These are phyloP conservation scores for Syngnathus acus DNA, from an alignment of 2,797 vertebrate genomes.

Conservation along the genomic window DNA sequence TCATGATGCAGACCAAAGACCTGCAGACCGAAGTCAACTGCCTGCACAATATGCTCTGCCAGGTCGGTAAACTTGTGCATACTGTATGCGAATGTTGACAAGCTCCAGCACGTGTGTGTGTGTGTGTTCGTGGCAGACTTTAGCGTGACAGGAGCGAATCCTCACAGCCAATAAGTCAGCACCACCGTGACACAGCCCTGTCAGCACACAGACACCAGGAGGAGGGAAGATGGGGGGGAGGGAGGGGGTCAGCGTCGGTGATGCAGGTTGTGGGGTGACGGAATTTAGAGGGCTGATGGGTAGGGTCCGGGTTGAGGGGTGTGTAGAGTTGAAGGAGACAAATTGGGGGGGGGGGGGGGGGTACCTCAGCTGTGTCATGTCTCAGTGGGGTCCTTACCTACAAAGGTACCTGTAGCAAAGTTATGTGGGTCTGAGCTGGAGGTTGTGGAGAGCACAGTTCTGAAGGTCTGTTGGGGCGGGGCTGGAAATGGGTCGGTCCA, in stretches of 20 bases:
- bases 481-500: no score
- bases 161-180: conserved; percentile 90
- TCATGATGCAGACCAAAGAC: conserved; percentile 69
- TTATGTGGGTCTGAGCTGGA: neutral
- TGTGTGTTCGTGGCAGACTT: conserved; percentile 60
- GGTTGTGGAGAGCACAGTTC: no score
- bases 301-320: conserved; percentile 38
- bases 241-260: conserved; percentile 21
- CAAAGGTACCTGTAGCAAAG: conserved; percentile 9
- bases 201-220: conserved; percentile 78
- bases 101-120: conserved; percentile 34
- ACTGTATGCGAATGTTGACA: conserved; percentile 24
- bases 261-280: conserved; percentile 26
- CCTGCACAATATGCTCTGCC: conserved; percentile 73
- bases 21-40: conserved; percentile 78
- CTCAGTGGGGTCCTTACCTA: conserved; percentile 75
- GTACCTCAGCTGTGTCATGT: conserved; percentile 70
- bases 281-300: conserved; percentile 33
- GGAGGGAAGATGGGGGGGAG: conserved; percentile 58
- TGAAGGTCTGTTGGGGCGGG: no score
- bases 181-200: conserved; percentile 74
- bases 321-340: conserved; percentile 14
- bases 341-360: conserved; percentile 11
- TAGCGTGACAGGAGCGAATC: conserved; percentile 72
- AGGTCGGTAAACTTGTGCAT: conserved; percentile 63